Evolutionary conservation across 2,888 invertebrate genomes (phyloP).

Genomic region (Rotaria macrura): DNA sequence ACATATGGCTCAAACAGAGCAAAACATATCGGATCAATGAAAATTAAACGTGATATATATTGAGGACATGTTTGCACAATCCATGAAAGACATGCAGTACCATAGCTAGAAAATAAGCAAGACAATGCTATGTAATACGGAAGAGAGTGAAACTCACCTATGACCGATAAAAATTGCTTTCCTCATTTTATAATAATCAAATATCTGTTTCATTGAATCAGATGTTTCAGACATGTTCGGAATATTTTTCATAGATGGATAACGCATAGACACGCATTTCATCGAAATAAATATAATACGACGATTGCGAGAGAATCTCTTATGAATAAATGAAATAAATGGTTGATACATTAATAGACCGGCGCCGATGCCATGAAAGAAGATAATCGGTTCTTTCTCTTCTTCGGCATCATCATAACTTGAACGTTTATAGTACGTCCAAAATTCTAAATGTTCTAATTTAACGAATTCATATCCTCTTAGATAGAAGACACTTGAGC

Average conservation of each 20-base stretch:
- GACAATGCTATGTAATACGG: too few relatives aligned
- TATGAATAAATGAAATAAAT: not conserved
- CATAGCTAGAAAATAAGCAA: not conserved
- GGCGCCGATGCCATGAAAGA: not conserved
- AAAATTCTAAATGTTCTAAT: not conserved
- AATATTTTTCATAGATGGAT: not conserved
- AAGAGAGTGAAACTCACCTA: not conserved
- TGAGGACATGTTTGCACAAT: not conserved
- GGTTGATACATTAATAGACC: not conserved
- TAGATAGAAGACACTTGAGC: not conserved
- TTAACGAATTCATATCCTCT: not conserved
- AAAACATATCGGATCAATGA: slow-evolving; percentile 14
- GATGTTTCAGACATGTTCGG: slow-evolving; percentile 6
- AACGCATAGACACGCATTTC: not conserved
- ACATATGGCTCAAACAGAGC: not conserved
- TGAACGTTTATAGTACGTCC: not conserved
- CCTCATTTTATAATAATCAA: not conserved
- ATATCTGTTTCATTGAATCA: not conserved
- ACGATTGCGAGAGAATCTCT: not conserved
- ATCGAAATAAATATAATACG: not conserved
- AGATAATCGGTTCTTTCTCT: not conserved
- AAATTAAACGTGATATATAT: not conserved
- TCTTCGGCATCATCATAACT: not conserved
- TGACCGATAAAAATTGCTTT: slow-evolving; percentile 7
- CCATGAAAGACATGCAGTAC: slow-evolving; percentile 12